Percentiles rank a stretch among this genome's conserved stretches.
These are phyloP conservation scores for Halichondria panicea DNA, from an alignment of 37 sponge, comb jelly and placozoan species.

Conservation along the genomic window DNA sequence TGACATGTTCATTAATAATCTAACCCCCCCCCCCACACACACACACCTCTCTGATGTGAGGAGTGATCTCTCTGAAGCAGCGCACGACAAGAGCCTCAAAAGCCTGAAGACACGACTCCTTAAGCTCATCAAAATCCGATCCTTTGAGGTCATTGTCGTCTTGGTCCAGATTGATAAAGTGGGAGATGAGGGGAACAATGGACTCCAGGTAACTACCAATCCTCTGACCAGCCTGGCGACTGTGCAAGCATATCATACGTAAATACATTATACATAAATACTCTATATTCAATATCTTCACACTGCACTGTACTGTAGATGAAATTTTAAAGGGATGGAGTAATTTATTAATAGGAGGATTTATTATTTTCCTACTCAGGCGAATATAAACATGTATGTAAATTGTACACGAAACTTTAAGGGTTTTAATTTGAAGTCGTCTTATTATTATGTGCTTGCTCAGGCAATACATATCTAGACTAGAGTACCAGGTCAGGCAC, in stretches of 20 bases:
- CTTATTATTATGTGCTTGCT: neutral
- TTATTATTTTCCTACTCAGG: too few relatives aligned
- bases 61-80: slow-evolving; percentile 93
- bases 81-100: slow-evolving; percentile 84
- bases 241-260: too few relatives aligned
- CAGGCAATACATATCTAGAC: neutral
- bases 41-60: slow-evolving; percentile 71
- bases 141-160: slow-evolving; percentile 74
- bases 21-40: neutral
- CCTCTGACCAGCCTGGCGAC: slow-evolving; percentile 95
- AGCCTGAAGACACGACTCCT: slow-evolving; percentile 91
- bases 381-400: too few relatives aligned
- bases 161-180: slow-evolving; percentile 46
- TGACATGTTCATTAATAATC: neutral
- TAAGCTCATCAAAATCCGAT: slow-evolving; percentile 97
- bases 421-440: too few relatives aligned
- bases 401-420: too few relatives aligned
- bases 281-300: too few relatives aligned
- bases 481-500: neutral
- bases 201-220: slow-evolving; percentile 67
- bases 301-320: too few relatives aligned
- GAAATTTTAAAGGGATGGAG: too few relatives aligned
- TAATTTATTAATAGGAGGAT: too few relatives aligned
- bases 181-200: slow-evolving; percentile 83
- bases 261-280: too few relatives aligned